phyloP scores from a whole-genome alignment of 2,888 invertebrate genomes.

The Melinaea menophilus region DNA sequence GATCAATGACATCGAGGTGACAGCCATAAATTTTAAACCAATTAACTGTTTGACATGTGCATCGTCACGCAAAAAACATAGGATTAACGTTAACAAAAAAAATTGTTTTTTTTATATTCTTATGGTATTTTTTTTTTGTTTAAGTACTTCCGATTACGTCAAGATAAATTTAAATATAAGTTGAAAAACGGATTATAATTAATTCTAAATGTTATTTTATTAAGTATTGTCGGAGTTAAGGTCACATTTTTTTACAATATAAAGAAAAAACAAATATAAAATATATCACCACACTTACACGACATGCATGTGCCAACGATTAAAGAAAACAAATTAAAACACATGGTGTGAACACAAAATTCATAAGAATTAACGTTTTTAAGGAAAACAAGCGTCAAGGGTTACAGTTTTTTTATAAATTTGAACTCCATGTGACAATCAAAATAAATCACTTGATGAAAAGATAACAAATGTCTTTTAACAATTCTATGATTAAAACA shows the following conservation, averaged over 20 bases:
- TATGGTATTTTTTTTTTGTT: constrained; percentile 12
- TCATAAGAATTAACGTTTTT: constrained; percentile 28
- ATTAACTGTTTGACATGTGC: constrained; percentile 55
- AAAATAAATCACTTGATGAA: no score
- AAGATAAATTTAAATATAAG: background rate
- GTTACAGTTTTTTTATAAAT: no score
- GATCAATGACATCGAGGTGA: constrained; percentile 33
- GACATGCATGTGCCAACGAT: constrained; percentile 14
- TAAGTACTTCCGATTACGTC: no score
- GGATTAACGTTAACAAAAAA: constrained; percentile 14
- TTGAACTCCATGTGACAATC: no score
- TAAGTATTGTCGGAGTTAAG: no score
- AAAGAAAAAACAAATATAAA: no score
- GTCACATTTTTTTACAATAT: no score
- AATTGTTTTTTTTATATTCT: constrained; percentile 10
- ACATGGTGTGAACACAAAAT: constrained; percentile 14
- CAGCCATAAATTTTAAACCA: constrained; percentile 48
- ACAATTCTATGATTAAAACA: no score
- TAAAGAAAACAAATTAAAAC: constrained; percentile 3
- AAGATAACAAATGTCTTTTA: no score
- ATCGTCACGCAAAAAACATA: constrained; percentile 27
- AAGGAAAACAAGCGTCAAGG: constrained; percentile 21
- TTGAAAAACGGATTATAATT: background rate
- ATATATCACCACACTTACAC: constrained; percentile 1
- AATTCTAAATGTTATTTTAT: no score